Evolutionary conservation across 2,888 invertebrate genomes (phyloP).

Genomic region (Leucophenga montana): DNA sequence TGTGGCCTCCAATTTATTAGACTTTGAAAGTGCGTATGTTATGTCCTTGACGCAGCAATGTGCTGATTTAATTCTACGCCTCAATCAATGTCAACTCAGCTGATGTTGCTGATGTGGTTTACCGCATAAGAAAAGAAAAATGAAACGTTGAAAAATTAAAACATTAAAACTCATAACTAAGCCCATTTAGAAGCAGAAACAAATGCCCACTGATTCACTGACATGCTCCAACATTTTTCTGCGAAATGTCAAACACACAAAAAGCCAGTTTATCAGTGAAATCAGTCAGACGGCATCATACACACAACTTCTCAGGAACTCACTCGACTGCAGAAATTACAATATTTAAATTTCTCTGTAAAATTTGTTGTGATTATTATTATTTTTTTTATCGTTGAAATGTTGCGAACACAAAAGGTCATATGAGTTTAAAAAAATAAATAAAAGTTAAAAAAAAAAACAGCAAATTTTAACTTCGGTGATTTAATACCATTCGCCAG

Average conservation of each 20-base stretch:
- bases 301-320: background rate
- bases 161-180: slow-evolving; percentile 12
- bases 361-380: no score
- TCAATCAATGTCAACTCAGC: slow-evolving; percentile 21
- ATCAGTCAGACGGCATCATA: background rate
- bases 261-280: background rate
- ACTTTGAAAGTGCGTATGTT: no score
- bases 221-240: background rate
- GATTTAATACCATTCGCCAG: no score
- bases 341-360: slow-evolving; percentile 14
- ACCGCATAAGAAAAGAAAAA: background rate
- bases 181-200: slow-evolving; percentile 4
- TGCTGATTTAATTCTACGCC: background rate
- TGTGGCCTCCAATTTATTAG: no score
- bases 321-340: background rate
- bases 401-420: no score
- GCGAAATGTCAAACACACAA: background rate
- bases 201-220: background rate
- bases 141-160: slow-evolving; percentile 25
- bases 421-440: no score
- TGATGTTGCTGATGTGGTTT: background rate
- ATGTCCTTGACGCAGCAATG: background rate
- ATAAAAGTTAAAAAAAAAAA: no score
- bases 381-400: no score
- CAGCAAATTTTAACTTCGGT: no score